A percentile compares a stretch with the other conserved stretches of the same genome.
phyloP scores from a whole-genome alignment of 2,888 invertebrate species.

The Platerodrilus igneus region DNA sequence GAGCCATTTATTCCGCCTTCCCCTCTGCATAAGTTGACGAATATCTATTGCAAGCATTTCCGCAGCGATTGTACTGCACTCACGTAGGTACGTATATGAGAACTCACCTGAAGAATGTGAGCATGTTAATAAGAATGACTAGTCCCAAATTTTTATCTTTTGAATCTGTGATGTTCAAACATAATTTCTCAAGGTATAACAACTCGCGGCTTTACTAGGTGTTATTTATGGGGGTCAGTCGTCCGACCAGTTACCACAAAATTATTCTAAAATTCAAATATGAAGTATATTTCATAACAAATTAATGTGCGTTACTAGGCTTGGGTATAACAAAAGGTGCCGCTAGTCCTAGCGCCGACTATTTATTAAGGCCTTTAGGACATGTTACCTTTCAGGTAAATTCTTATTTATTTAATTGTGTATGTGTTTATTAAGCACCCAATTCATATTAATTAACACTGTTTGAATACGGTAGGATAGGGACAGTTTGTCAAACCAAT shows the following conservation, averaged over 20 bases:
- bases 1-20: constrained; percentile 12
- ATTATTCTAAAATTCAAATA: constrained; percentile 39
- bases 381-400: no score
- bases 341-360: no score
- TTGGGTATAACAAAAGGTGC: no score
- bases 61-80: constrained; percentile 22
- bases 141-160: constrained; percentile 39
- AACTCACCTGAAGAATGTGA: constrained; percentile 34
- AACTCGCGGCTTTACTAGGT: constrained; percentile 35
- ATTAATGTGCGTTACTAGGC: no score
- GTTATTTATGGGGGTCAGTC: constrained; percentile 43
- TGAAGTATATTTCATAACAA: no score
- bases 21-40: constrained; percentile 20
- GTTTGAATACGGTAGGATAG: no score
- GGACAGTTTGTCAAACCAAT: no score
- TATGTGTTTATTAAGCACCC: no score
- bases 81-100: constrained; percentile 30
- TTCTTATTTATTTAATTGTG: no score
- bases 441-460: no score
- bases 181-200: constrained; percentile 43
- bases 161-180: constrained; percentile 42
- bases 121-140: constrained; percentile 40
- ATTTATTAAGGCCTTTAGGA: no score
- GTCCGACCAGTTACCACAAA: constrained; percentile 27
- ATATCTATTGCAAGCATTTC: constrained; percentile 32